Conservation (phyloP, 2,113 vertebrate genomes). For the Lepidothrix coronata region DNA sequence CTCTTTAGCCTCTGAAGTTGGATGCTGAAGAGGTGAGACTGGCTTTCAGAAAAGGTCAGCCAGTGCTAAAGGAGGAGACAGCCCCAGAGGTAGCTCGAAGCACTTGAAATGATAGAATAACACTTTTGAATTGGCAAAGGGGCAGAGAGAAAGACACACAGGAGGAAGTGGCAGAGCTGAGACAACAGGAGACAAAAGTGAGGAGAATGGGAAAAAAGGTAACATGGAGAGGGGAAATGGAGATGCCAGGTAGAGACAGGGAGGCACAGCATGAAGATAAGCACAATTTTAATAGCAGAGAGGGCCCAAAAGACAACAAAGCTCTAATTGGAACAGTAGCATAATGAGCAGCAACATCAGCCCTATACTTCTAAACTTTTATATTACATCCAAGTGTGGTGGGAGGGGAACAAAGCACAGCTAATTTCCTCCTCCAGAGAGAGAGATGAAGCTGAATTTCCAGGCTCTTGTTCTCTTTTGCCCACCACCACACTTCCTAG, state of each 20-base stretch:
- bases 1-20: neutral
- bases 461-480: neutral
- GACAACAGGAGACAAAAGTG: neutral
- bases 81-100: constrained; percentile 13
- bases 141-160: neutral
- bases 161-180: neutral
- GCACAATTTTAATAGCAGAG: neutral
- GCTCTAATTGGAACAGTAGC: neutral
- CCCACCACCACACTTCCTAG: neutral
- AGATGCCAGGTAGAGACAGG: neutral
- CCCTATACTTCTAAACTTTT: neutral
- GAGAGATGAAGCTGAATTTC: neutral
- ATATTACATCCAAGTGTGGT: neutral
- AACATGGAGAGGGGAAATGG: neutral
- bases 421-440: neutral
- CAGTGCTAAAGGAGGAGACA: neutral
- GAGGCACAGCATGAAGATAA: neutral
- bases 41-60: constrained; percentile 43
- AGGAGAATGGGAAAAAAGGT: neutral
- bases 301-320: neutral
- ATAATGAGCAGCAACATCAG: neutral
- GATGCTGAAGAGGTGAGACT: neutral
- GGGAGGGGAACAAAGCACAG: neutral
- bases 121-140: neutral
- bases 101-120: neutral